phyloP scores from a whole-genome alignment of 2,113 vertebrate genomes.

The Sorex araneus region DNA sequence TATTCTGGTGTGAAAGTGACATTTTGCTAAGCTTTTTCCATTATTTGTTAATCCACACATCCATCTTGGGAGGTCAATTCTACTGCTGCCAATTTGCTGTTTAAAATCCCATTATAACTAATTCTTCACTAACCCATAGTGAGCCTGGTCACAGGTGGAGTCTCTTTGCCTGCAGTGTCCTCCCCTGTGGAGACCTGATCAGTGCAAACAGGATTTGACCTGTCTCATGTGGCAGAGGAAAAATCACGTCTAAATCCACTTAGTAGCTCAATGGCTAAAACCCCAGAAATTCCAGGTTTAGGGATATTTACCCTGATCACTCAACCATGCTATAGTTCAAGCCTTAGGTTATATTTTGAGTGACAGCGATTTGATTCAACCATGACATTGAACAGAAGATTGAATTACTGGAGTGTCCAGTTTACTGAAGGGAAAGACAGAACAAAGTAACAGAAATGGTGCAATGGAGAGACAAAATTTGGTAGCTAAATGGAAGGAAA shows the following conservation, averaged over 20 bases:
- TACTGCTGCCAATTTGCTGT: conserved; percentile 36
- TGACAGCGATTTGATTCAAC: conserved; percentile 84
- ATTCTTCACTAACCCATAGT: neutral
- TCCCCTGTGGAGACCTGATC: neutral
- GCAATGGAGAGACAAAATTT: conserved; percentile 56
- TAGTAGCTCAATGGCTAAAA: conserved; percentile 71
- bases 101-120: conserved; percentile 51
- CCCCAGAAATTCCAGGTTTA: conserved; percentile 82
- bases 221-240: conserved; percentile 60
- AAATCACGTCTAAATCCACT: conserved; percentile 76
- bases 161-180: neutral
- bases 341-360: conserved; percentile 77
- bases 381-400: conserved; percentile 79
- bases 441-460: conserved; percentile 70
- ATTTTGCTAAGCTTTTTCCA: conserved; percentile 62
- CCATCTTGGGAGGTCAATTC: conserved; percentile 31
- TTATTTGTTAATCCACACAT: conserved; percentile 64
- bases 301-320: conserved; percentile 78
- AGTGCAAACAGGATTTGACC: conserved; percentile 70
- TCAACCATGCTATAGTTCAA: conserved; percentile 78
- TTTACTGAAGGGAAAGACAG: conserved; percentile 79
- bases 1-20: conserved; percentile 62
- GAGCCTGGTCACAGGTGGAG: neutral
- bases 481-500: conserved; percentile 65
- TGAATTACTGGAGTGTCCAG: conserved; percentile 78